Percentiles rank a stretch among this genome's conserved stretches.
Conservation (phyloP, 2,888 invertebrate genomes). For the Aphodius sticticus region DNA sequence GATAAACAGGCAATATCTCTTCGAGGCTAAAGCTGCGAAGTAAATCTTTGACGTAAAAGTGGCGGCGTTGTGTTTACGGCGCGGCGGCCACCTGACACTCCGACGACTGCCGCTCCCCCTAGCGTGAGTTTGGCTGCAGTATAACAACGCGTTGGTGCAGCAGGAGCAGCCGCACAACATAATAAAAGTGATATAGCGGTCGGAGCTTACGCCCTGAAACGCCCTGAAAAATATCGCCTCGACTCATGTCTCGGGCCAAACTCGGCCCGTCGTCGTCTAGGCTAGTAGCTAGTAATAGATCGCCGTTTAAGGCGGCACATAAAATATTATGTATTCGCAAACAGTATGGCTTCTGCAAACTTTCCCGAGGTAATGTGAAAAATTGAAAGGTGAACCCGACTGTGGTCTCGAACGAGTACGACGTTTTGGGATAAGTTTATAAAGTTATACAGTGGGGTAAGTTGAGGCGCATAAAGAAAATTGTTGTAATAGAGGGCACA, state of each 20-base stretch:
- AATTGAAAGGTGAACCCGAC: neutral
- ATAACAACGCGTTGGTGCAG: neutral
- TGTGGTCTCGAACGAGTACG: neutral
- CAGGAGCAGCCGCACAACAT: neutral
- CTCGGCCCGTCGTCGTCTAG: neutral
- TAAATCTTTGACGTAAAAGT: neutral
- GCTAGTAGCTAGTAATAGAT: neutral
- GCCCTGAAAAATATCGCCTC: neutral
- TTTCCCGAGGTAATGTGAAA: neutral
- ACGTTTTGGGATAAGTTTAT: neutral
- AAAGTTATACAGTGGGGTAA: neutral
- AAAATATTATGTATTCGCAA: slow-evolving; percentile 4
- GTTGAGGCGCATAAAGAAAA: neutral
- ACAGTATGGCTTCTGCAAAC: slow-evolving; percentile 4
- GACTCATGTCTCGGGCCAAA: neutral
- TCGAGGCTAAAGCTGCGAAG: neutral
- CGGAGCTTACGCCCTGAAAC: neutral
- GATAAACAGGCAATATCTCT: neutral
- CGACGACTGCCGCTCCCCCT: neutral
- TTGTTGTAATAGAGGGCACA: neutral
- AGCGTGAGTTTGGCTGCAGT: neutral
- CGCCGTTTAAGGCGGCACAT: neutral
- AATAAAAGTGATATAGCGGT: neutral
- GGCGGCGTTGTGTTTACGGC: neutral
- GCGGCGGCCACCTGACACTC: neutral